Evolutionary conservation across 1,140 invertebrate species (phyloP).

Genomic region (Drosophila sproati): DNA sequence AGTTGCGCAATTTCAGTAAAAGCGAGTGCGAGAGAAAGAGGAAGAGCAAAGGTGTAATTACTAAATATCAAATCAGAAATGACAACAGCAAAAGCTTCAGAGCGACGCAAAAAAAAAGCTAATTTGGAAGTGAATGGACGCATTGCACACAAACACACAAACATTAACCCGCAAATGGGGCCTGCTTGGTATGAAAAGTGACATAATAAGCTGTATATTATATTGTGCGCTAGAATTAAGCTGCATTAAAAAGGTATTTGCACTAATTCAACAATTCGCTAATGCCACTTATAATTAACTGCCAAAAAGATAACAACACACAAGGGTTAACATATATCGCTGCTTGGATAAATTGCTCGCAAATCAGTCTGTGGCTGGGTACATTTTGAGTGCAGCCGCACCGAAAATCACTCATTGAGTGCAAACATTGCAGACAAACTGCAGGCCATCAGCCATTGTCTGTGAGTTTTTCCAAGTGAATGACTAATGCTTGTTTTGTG

Average conservation of each 20-base stretch:
- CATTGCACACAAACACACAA: slow-evolving; percentile 12
- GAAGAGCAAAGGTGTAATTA: neutral
- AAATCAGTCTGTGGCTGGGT: slow-evolving; percentile 33
- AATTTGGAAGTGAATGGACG: slow-evolving; percentile 63
- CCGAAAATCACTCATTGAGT: slow-evolving; percentile 33
- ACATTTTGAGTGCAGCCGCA: slow-evolving; percentile 61
- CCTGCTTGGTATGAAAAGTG: slow-evolving; percentile 1
- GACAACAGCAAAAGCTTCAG: slow-evolving; percentile 49
- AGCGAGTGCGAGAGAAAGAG: slow-evolving; percentile 16
- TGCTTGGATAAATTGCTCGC: slow-evolving; percentile 1
- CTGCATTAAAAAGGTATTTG: neutral
- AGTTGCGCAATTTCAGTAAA: slow-evolving; percentile 10
- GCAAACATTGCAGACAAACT: slow-evolving; percentile 31
- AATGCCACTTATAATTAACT: neutral
- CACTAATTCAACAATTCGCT: neutral
- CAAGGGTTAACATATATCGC: slow-evolving; percentile 24
- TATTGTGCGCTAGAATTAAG: neutral
- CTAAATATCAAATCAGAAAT: slow-evolving; percentile 20
- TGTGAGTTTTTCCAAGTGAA: neutral
- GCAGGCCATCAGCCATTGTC: slow-evolving; percentile 6
- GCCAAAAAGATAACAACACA: neutral
- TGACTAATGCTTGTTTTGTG: slow-evolving; percentile 28
- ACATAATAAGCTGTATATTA: slow-evolving; percentile 8
- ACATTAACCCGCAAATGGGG: slow-evolving; percentile 10
- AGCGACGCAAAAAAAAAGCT: slow-evolving; percentile 43